Evolutionary conservation across 2,797 vertebrate genomes (phyloP).

Genomic region (Trichosurus vulpecula): DNA sequence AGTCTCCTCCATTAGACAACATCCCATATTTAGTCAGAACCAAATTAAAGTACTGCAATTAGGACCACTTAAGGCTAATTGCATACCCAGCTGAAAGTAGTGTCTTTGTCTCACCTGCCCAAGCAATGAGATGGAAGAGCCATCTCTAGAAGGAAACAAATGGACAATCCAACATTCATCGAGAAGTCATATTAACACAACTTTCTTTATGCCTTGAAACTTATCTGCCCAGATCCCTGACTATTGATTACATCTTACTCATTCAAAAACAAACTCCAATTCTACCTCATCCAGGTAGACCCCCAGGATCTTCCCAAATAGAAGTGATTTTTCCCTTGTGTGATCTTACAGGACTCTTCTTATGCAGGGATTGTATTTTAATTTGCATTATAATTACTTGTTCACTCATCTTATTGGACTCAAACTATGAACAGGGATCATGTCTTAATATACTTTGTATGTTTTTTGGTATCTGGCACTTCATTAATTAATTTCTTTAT

Average conservation of each 20-base stretch:
- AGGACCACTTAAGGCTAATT: neutral
- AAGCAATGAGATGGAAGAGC: too few species aligned
- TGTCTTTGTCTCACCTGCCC: fast-evolving
- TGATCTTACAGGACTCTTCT: neutral
- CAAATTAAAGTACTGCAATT: neutral
- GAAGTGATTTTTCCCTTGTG: neutral
- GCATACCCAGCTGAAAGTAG: neutral
- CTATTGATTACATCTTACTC: neutral
- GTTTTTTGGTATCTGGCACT: neutral
- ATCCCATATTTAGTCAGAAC: neutral
- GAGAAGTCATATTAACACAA: neutral
- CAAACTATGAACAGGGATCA: neutral
- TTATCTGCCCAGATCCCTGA: neutral
- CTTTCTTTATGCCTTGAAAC: neutral
- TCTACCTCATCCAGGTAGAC: neutral
- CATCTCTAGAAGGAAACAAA: neutral
- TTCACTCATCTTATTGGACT: neutral
- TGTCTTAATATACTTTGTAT: neutral
- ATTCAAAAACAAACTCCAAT: neutral
- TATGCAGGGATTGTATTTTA: neutral
- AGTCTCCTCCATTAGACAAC: neutral
- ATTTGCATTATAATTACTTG: neutral
- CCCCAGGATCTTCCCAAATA: neutral
- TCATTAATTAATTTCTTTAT: neutral
- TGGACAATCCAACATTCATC: neutral